Evolutionary conservation across 1,140 invertebrate species (phyloP).

Genomic region (Drosophila nebulosa): DNA sequence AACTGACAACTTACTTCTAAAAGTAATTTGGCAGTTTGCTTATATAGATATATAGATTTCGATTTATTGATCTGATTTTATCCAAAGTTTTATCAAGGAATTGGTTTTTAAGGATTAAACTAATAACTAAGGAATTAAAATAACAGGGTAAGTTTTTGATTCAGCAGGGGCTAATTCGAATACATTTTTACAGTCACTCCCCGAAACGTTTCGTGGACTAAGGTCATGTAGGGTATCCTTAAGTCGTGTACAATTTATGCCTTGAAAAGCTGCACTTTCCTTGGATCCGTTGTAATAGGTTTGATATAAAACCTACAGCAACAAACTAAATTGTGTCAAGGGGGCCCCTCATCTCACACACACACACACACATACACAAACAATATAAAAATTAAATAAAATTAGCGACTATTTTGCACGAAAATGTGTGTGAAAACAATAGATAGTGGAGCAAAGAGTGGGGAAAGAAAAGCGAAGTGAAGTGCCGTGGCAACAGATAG

Average conservation of each 20-base stretch:
- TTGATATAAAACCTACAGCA: slow-evolving; percentile 58
- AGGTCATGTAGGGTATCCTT: background rate
- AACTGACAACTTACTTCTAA: too few species aligned
- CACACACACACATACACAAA: slow-evolving; percentile 47
- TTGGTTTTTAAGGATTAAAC: too few species aligned
- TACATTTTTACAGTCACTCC: too few species aligned
- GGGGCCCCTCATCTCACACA: slow-evolving; percentile 36
- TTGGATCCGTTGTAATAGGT: slow-evolving; percentile 55
- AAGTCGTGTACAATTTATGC: background rate
- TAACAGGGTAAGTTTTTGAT: too few species aligned
- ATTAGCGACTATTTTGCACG: slow-evolving; percentile 73
- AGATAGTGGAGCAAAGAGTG: background rate
- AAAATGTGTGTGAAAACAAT: slow-evolving; percentile 45
- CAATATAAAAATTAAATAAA: slow-evolving; percentile 74
- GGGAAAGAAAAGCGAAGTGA: background rate
- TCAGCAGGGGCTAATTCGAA: too few species aligned
- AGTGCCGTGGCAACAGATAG: slow-evolving; percentile 5
- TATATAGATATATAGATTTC: too few species aligned
- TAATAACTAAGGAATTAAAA: too few species aligned
- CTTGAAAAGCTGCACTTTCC: slow-evolving; percentile 38
- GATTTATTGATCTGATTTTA: too few species aligned
- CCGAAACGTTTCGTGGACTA: too few species aligned
- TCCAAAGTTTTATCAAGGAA: too few species aligned
- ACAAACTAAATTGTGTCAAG: slow-evolving; percentile 70
- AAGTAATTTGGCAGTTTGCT: too few species aligned